Evolutionary conservation across 2,113 vertebrate species (phyloP).

Genomic region (Oostethus manadensis): DNA sequence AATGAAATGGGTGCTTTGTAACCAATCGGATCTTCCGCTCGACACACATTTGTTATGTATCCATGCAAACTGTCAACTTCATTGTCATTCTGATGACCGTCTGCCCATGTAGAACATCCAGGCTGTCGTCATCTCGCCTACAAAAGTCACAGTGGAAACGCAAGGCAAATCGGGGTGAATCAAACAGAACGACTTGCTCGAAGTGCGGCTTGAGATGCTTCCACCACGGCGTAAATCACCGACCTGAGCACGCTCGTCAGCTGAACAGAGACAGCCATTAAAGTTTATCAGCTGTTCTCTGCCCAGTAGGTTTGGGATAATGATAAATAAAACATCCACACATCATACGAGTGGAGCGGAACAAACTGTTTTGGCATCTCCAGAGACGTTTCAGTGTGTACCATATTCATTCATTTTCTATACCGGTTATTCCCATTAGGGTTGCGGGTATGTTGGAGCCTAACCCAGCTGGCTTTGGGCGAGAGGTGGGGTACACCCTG

Average conservation of each 20-base stretch:
- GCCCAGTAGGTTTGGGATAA: constrained; percentile 12
- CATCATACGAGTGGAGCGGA: constrained; percentile 15
- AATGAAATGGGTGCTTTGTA: too few relatives aligned
- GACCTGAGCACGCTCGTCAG: constrained; percentile 54
- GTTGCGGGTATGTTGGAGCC: too few relatives aligned
- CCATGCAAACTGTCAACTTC: too few relatives aligned
- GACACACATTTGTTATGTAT: too few relatives aligned
- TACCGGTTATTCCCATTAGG: too few relatives aligned
- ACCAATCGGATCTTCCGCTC: too few relatives aligned
- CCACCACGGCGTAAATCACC: constrained; percentile 14
- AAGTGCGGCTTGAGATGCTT: background rate
- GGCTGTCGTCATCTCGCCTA: background rate
- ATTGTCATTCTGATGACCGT: too few relatives aligned
- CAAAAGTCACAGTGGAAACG: background rate
- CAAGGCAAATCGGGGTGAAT: background rate
- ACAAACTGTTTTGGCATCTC: constrained; percentile 9
- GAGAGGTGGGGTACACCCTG: too few relatives aligned
- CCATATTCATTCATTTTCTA: too few relatives aligned
- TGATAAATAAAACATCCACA: constrained; percentile 12
- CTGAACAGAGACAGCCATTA: constrained; percentile 34
- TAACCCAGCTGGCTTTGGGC: too few relatives aligned
- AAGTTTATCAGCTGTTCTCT: constrained; percentile 32
- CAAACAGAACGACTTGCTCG: background rate
- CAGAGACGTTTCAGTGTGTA: constrained; percentile 51
- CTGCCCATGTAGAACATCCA: too few relatives aligned